phyloP scores from a whole-genome alignment of 1,140 invertebrate species.

The Neoseiulus cucumeris region DNA sequence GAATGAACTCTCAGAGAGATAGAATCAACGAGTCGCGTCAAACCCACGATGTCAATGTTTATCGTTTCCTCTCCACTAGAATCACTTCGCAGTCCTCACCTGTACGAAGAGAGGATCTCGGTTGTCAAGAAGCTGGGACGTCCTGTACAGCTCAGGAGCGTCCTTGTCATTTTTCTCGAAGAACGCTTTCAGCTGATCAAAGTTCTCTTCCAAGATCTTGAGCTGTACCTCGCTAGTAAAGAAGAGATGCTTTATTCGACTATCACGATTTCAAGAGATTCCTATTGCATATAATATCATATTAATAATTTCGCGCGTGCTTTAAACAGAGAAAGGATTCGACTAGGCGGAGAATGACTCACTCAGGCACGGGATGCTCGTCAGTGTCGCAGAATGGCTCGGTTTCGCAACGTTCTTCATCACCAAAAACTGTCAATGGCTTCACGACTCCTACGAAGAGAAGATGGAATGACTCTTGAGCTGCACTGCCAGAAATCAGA shows the following conservation, averaged over 20 bases:
- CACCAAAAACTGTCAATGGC: neutral
- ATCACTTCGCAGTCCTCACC: neutral
- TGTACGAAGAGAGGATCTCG: neutral
- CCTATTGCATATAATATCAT: no score
- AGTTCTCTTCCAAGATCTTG: conserved; percentile 3
- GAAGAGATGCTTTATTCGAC: no score
- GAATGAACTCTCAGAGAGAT: no score
- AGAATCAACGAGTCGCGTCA: no score
- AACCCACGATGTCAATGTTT: no score
- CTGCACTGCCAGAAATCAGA: no score
- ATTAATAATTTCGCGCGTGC: no score
- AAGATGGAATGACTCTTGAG: no score
- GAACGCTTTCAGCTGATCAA: neutral
- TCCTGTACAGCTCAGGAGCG: neutral
- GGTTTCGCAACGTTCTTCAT: neutral
- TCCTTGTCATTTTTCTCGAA: neutral
- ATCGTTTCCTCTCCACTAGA: no score
- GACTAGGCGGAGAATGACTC: neutral
- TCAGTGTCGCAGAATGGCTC: conserved; percentile 3
- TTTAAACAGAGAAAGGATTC: no score
- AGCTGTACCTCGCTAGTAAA: neutral
- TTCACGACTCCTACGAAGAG: no score
- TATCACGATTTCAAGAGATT: no score
- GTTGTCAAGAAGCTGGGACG: neutral
- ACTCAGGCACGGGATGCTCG: neutral